phyloP scores from a whole-genome alignment of 2,797 vertebrate species.

The Oryzias dopingdopingensis region DNA sequence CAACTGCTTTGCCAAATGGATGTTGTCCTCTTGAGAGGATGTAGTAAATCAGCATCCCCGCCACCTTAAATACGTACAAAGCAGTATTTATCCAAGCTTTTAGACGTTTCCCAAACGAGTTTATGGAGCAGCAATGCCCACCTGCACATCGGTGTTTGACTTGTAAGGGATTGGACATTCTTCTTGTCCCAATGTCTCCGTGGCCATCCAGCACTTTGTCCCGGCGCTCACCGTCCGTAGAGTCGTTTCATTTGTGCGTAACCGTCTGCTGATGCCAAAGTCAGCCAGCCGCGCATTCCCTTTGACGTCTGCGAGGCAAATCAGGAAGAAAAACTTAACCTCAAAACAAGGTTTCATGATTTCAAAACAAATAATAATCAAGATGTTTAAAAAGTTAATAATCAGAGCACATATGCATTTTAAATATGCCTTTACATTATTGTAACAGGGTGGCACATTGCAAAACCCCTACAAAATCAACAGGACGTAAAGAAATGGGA shows the following conservation, averaged over 20 bases:
- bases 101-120: accelerated
- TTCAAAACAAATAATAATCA: accelerated
- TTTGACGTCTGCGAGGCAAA: constrained; percentile 41
- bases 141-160: constrained; percentile 66
- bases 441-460: too few relatives aligned
- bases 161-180: constrained; percentile 43
- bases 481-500: too few relatives aligned
- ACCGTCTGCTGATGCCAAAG: constrained; percentile 68
- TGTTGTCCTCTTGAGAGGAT: constrained; percentile 67
- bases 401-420: too few relatives aligned
- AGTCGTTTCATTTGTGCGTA: constrained; percentile 50
- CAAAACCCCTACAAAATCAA: too few relatives aligned
- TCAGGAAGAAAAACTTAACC: accelerated
- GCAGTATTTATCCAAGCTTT: background rate
- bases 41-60: constrained; percentile 72
- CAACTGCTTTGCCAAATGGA: constrained; percentile 36
- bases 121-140: background rate
- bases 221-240: constrained; percentile 45
- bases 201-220: constrained; percentile 70
- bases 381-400: too few relatives aligned
- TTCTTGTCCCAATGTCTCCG: constrained; percentile 43
- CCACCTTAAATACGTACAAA: constrained; percentile 45
- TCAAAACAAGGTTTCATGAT: background rate
- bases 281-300: constrained; percentile 60
- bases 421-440: too few relatives aligned